Percentiles rank a stretch among this genome's conserved stretches.
phyloP scores from a whole-genome alignment of 2,888 invertebrate genomes.

The Drosophila pseudotalamancana region DNA sequence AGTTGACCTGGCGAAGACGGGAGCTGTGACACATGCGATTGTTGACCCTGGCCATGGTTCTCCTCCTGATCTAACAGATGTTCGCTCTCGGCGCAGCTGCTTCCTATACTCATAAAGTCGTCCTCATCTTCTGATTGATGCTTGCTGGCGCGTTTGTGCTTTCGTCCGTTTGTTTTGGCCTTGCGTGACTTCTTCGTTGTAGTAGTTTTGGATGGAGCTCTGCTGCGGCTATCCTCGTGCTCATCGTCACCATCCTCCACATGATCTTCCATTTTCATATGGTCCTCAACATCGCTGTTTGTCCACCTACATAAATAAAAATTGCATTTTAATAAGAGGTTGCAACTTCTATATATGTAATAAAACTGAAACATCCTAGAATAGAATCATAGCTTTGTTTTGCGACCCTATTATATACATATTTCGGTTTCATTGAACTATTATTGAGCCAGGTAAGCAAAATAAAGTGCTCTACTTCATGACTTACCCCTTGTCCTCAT shows the following conservation, averaged over 20 bases:
- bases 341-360: no score
- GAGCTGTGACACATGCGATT: constrained; percentile 1
- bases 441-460: neutral
- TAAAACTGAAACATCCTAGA: no score
- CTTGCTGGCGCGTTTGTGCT: constrained; percentile 49
- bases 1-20: constrained; percentile 24
- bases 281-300: constrained; percentile 49
- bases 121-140: constrained; percentile 59
- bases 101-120: constrained; percentile 73
- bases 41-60: constrained; percentile 14
- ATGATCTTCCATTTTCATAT: constrained; percentile 24
- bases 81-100: constrained; percentile 65
- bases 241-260: constrained; percentile 63
- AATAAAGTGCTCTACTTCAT: neutral
- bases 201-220: constrained; percentile 34
- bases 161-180: constrained; percentile 25
- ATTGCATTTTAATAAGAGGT: neutral
- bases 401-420: neutral
- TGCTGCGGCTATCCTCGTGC: constrained; percentile 59
- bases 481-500: constrained; percentile 41
- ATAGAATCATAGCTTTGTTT: no score
- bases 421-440: neutral
- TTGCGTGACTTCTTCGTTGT: constrained; percentile 58
- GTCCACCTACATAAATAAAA: constrained; percentile 25
- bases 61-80: constrained; percentile 18